Conservation (phyloP, 2,888 invertebrate species). For the Lathronympha strigana region DNA sequence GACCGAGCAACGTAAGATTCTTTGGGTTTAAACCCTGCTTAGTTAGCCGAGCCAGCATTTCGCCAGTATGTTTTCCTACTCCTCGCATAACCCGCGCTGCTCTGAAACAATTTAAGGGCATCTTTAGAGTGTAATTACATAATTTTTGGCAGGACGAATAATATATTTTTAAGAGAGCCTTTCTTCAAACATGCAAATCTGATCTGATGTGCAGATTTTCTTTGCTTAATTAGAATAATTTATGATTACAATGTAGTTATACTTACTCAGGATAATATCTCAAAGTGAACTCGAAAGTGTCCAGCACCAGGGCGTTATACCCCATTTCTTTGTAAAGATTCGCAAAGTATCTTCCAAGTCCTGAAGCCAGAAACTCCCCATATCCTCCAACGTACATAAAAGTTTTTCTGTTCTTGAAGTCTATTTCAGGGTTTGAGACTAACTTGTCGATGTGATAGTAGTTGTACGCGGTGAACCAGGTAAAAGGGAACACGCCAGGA, state of each 20-base stretch:
- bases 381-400: constrained; percentile 12
- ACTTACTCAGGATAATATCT: constrained; percentile 18
- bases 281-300: not conserved
- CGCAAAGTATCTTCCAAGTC: constrained; percentile 3
- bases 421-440: not conserved
- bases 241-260: no score
- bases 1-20: constrained; percentile 46
- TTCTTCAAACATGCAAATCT: no score
- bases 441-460: constrained; percentile 2
- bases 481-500: not conserved
- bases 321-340: constrained; percentile 8
- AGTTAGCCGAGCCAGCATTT: constrained; percentile 57
- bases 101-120: constrained; percentile 2
- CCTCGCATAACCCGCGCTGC: constrained; percentile 43
- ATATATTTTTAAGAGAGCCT: no score
- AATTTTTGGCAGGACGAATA: no score
- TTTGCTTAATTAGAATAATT: no score
- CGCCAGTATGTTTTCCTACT: constrained; percentile 45
- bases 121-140: no score
- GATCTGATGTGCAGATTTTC: no score
- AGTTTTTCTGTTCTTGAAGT: constrained; percentile 11
- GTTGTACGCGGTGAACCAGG: constrained; percentile 20
- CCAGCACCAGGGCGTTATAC: constrained; percentile 1
- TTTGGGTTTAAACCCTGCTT: constrained; percentile 46
- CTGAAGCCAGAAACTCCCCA: constrained; percentile 14